Conservation (phyloP, 2,888 invertebrate species). For the Helleia helle region DNA sequence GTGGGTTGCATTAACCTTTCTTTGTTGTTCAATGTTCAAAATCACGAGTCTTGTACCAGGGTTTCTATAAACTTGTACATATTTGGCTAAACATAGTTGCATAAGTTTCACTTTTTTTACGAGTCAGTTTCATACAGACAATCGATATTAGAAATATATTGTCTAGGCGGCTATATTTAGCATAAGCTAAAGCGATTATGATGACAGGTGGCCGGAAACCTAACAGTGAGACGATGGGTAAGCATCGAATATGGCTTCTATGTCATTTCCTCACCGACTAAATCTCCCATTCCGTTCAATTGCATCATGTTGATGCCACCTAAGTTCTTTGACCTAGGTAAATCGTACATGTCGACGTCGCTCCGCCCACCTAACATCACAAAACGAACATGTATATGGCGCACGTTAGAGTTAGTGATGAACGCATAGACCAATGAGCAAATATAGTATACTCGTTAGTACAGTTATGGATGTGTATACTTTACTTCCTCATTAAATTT, state of each 20-base stretch:
- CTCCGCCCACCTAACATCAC: conserved; percentile 71
- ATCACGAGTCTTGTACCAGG: too few species aligned
- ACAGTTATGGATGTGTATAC: too few species aligned
- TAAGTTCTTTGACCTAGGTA: conserved; percentile 38
- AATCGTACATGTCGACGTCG: conserved; percentile 37
- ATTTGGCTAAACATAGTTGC: too few species aligned
- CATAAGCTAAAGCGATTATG: conserved; percentile 29
- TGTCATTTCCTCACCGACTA: conserved; percentile 53
- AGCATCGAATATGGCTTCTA: conserved; percentile 31
- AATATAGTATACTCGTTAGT: too few species aligned
- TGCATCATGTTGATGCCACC: conserved; percentile 57
- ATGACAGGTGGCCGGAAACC: conserved; percentile 70
- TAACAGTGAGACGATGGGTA: conserved; percentile 23
- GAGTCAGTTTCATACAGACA: too few species aligned
- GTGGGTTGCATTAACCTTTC: too few species aligned
- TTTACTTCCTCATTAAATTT: too few species aligned
- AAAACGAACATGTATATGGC: conserved; percentile 19
- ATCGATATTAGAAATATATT: conserved; percentile 4
- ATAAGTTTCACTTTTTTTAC: too few species aligned
- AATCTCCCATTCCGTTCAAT: conserved; percentile 63
- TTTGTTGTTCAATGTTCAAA: too few species aligned
- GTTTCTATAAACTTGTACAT: too few species aligned
- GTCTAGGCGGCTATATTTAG: too few species aligned
- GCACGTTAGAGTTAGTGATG: conserved; percentile 11
- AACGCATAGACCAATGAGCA: background rate